These are phyloP conservation scores for Plectus sambesii DNA, from an alignment of 1,140 invertebrate species.

Conservation along the genomic window DNA sequence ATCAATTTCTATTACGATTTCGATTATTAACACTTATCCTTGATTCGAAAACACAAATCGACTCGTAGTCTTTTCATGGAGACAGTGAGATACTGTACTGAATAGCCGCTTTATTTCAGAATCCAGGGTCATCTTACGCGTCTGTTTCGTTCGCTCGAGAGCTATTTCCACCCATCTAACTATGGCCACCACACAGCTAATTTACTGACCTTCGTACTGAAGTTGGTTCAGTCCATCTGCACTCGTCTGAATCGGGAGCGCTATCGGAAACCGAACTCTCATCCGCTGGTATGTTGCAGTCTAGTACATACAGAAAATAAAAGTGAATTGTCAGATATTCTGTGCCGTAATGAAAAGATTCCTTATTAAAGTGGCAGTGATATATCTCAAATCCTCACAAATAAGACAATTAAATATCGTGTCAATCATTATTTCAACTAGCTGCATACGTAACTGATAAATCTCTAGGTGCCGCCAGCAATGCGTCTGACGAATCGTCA, in stretches of 20 bases:
- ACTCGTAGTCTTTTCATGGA: too few species aligned
- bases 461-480: conserved; percentile 63
- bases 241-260: conserved; percentile 35
- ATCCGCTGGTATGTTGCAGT: conserved; percentile 18
- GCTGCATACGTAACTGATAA: conserved; percentile 56
- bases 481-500: conserved; percentile 66
- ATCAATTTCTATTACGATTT: conserved; percentile 1
- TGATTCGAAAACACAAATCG: not conserved
- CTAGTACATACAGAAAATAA: too few species aligned
- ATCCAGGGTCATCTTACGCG: conserved; percentile 64
- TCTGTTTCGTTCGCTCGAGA: conserved; percentile 69
- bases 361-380: too few species aligned
- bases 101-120: conserved; percentile 49
- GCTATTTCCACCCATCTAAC: conserved; percentile 80
- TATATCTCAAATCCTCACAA: too few species aligned
- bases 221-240: conserved; percentile 27
- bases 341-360: too few species aligned
- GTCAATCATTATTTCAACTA: conserved; percentile 27
- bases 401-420: not conserved
- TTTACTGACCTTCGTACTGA: conserved; percentile 26
- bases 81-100: conserved; percentile 25
- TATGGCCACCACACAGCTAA: conserved; percentile 60
- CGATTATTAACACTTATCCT: conserved; percentile 6
- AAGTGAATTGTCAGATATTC: too few species aligned
- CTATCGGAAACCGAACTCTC: conserved; percentile 26